Evolutionary conservation across 1,140 invertebrate genomes (phyloP).

Genomic region (Drosophila ohnishii): DNA sequence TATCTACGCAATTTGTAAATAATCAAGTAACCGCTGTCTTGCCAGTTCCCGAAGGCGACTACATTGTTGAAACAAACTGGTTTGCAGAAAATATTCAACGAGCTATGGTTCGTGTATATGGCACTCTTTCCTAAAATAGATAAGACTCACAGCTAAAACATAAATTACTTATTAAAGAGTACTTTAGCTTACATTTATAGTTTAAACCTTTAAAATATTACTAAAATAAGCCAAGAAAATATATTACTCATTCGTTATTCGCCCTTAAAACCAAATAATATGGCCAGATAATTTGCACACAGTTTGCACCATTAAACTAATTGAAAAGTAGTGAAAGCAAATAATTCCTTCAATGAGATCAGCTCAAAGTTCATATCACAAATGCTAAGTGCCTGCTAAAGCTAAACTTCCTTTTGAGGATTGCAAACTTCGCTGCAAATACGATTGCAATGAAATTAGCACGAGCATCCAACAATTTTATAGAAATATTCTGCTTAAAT

Average conservation of each 20-base stretch:
- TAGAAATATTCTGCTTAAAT: slow-evolving; percentile 43
- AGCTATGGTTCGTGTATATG: neutral
- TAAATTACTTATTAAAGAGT: too few species aligned
- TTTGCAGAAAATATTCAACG: neutral
- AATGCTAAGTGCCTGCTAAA: neutral
- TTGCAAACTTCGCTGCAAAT: slow-evolving; percentile 16
- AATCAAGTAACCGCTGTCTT: neutral
- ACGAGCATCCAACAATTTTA: slow-evolving; percentile 17
- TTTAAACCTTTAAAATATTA: too few species aligned
- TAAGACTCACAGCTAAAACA: too few species aligned
- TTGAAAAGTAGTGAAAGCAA: neutral
- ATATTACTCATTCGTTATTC: too few species aligned
- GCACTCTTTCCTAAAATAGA: neutral
- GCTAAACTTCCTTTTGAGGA: slow-evolving; percentile 1
- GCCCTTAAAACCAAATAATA: too few species aligned
- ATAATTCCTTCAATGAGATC: neutral
- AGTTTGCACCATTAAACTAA: neutral
- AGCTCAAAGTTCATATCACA: neutral
- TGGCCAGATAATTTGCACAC: too few species aligned
- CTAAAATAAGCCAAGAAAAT: too few species aligned
- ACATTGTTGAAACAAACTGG: neutral
- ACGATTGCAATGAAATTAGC: slow-evolving; percentile 28
- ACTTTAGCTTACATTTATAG: too few species aligned
- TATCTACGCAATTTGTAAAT: neutral
- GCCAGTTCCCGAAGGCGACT: neutral